phyloP scores from a whole-genome alignment of 1,140 invertebrate genomes.

The Rhysida immarginata region DNA sequence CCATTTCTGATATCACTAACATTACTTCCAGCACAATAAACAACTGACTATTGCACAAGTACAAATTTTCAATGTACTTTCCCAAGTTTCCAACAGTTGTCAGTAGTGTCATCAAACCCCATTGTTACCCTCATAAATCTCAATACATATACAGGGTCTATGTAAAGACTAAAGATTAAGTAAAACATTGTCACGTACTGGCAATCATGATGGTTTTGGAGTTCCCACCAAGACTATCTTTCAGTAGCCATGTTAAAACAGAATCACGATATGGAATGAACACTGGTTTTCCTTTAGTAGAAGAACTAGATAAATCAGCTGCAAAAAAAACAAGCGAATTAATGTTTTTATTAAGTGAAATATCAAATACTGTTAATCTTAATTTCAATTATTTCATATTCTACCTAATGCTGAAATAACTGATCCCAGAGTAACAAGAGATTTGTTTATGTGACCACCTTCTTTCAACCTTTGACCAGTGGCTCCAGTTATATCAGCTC shows the following conservation, averaged over 20 bases:
- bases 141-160: no score
- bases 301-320: conserved; percentile 15
- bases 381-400: no score
- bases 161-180: no score
- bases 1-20: no score
- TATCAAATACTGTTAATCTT: no score
- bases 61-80: no score
- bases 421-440: conserved; percentile 45
- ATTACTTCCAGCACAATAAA: no score
- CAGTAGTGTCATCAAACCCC: no score
- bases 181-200: conserved; percentile 21
- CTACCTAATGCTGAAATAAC: conserved; percentile 87
- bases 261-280: conserved; percentile 85
- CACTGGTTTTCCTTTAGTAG: conserved; percentile 15
- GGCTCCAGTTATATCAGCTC: conserved; percentile 70
- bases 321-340: conserved; percentile 37
- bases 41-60: no score
- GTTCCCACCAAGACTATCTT: conserved; percentile 30
- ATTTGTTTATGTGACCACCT: conserved; percentile 42
- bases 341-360: not conserved
- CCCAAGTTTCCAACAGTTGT: no score
- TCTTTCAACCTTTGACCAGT: conserved; percentile 49
- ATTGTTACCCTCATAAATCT: no score
- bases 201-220: conserved; percentile 14
- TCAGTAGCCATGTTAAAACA: conserved; percentile 70